Base-by-base conservation (phyloP, 2,797 vertebrate genomes). In the Amblyraja radiata region DNA sequence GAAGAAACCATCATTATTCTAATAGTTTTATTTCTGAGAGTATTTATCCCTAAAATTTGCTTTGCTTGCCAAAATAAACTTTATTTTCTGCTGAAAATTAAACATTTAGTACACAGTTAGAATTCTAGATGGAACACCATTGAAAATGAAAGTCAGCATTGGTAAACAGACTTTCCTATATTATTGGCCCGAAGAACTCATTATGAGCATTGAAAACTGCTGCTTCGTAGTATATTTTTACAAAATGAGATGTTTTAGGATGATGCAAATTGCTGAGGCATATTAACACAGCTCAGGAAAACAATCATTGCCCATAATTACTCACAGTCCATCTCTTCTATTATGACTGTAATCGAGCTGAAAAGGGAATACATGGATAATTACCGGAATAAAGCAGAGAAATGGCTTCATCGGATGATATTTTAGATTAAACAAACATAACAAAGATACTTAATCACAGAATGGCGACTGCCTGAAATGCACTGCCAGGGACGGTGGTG, bases 11-110 rank as follows among this genome's bases (percentile, higher is more conserved):
- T 14, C n/a, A n/a, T 18, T 32, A 63, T 63, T 13, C 28, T 25
- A 86, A 63, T 86, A n/a, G 58, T 63, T 86, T 86, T 86, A 86
- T 86, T 86, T 86, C 28, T 86, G n/a, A 63, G 83, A 13, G 46
- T 86, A 32, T 63, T 65, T 32, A n/a, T 61, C 28, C 46, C 28
- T 1, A 25, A 86, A 32, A 86, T 13, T 61, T 32, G 83, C 32
- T 78, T 78, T 36, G 9, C n/a, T 78, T 78, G 28, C 28, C 83
- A 32, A 32, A 65, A 1, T n/a, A 18, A 32, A 65, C 14, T 84
- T 32, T 32, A 13, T 78, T 79, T 79, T 65, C 83, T 86, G 61
- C 28, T 86, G 61, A 18, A 28, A n/a, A 65, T 86, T 7, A 86
- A 86, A n/a, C 28, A 65, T n/a, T 13, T 13, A 90, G 46, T 23